These are phyloP conservation scores for Sipha maydis DNA, from an alignment of 2,888 invertebrate genomes.

Conservation along the genomic window DNA sequence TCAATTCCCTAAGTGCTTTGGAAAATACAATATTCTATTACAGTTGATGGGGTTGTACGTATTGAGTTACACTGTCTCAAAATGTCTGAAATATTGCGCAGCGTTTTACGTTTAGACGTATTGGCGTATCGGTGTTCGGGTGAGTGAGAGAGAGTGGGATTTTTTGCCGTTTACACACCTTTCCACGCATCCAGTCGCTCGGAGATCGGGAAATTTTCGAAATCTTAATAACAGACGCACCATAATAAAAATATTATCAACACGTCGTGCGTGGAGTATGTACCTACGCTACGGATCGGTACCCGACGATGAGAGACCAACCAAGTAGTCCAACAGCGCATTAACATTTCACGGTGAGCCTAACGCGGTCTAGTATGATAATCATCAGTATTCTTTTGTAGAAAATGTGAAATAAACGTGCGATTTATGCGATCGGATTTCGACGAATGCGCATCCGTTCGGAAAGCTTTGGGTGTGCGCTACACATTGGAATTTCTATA, in stretches of 20 bases:
- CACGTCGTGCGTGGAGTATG: too few species aligned
- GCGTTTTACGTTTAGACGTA: background rate
- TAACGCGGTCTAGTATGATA: background rate
- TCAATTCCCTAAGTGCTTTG: conserved; percentile 41
- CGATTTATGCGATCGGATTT: background rate
- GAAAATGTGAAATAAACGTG: background rate
- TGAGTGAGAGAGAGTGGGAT: too few species aligned
- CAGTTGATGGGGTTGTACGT: conserved; percentile 27
- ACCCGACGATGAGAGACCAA: too few species aligned
- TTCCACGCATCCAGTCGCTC: too few species aligned
- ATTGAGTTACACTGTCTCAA: conserved; percentile 34
- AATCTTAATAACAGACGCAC: background rate
- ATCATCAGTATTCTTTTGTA: background rate
- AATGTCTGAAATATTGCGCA: background rate
- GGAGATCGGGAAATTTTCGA: background rate
- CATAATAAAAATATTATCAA: too few species aligned
- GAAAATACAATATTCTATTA: conserved; percentile 47
- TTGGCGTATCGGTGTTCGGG: too few species aligned
- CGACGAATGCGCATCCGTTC: background rate
- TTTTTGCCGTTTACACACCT: background rate
- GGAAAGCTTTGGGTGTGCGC: background rate
- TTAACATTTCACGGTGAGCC: background rate
- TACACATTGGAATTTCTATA: background rate
- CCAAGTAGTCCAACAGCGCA: too few species aligned
- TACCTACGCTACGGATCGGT: too few species aligned